Evolutionary conservation across 2,113 vertebrate genomes (phyloP).

Genomic region (Perca fluviatilis): DNA sequence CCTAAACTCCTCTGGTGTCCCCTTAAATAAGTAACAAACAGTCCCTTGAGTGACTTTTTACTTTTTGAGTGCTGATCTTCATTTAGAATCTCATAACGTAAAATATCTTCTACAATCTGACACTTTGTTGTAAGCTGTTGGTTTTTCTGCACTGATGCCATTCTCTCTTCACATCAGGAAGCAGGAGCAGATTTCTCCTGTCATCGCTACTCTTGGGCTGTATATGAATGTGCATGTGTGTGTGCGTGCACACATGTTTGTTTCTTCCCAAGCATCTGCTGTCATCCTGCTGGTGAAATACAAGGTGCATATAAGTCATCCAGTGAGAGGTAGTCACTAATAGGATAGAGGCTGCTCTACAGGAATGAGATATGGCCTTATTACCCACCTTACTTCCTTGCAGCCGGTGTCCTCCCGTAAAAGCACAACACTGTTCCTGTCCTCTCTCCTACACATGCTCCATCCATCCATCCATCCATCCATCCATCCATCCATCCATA

Average conservation of each 20-base stretch:
- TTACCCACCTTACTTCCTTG: constrained; percentile 70
- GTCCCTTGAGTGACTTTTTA: too few relatives aligned
- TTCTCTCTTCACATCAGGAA: constrained; percentile 56
- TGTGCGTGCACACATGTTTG: constrained; percentile 31
- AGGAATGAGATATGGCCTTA: constrained; percentile 81
- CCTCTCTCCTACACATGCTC: constrained; percentile 40
- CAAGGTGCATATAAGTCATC: constrained; percentile 78
- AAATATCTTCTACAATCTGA: not conserved
- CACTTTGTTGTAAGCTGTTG: constrained; percentile 17
- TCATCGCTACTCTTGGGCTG: constrained; percentile 43
- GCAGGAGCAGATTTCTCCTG: constrained; percentile 60
- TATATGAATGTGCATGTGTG: constrained; percentile 11
- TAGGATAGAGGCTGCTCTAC: constrained; percentile 73
- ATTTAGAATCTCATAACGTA: not conserved
- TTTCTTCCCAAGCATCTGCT: constrained; percentile 70
- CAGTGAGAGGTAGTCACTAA: constrained; percentile 79
- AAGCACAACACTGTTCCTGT: constrained; percentile 66
- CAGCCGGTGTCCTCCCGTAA: constrained; percentile 74
- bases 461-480: constrained; percentile 40
- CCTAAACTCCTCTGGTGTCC: too few relatives aligned
- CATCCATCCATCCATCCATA: constrained; percentile 25
- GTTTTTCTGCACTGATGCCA: constrained; percentile 36
- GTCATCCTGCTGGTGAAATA: constrained; percentile 77
- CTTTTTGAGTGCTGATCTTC: not conserved
- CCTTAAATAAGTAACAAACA: too few relatives aligned